Percentiles rank a stretch among this genome's conserved stretches.
These are phyloP conservation scores for Catharus minimus DNA, from an alignment of 2,113 vertebrate genomes.

Conservation along the genomic window DNA sequence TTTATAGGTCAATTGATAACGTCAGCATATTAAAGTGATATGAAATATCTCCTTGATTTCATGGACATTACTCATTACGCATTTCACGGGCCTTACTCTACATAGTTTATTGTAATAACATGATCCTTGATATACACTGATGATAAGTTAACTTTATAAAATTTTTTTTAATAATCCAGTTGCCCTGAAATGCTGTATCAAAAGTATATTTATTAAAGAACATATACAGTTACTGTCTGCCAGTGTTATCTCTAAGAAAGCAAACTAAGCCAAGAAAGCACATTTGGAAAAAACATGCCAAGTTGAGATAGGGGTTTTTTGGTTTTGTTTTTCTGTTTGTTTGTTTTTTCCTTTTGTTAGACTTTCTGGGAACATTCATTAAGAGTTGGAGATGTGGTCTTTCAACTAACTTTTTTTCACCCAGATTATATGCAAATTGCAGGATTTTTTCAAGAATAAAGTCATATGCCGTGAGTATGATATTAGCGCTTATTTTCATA, in stretches of 20 bases:
- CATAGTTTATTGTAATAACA: background rate
- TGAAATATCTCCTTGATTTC: constrained; percentile 18
- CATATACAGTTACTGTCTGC: background rate
- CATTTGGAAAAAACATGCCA: background rate
- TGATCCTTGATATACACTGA: background rate
- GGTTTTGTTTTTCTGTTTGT: accelerated
- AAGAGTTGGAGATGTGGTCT: background rate
- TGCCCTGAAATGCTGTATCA: constrained; percentile 9
- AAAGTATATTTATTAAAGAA: background rate
- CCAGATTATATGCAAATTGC: background rate
- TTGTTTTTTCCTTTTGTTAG: background rate
- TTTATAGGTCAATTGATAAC: background rate
- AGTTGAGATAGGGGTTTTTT: background rate
- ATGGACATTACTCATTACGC: background rate
- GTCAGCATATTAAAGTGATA: background rate
- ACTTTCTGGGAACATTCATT: background rate
- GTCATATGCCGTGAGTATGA: background rate
- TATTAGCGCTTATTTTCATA: background rate
- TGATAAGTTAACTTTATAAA: background rate
- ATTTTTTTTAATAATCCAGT: background rate
- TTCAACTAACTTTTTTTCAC: constrained; percentile 4
- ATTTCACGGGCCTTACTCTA: background rate
- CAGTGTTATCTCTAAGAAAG: background rate
- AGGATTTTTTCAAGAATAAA: background rate
- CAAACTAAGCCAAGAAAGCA: background rate